Evolutionary conservation across 2,113 vertebrate genomes (phyloP).

Genomic region (Mustela nigripes): DNA sequence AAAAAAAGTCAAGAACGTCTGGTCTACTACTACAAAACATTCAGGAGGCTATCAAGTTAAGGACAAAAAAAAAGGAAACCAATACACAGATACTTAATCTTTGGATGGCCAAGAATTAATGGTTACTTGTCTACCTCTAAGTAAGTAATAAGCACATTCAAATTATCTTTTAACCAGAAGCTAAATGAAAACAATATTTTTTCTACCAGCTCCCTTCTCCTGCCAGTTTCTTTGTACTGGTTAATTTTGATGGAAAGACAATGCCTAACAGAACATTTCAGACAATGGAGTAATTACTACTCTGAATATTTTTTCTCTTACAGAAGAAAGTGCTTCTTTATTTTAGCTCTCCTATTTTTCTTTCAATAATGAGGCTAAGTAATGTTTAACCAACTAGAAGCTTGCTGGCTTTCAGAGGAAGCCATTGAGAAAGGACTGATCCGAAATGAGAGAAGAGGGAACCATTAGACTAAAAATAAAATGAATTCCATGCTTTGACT

Average conservation of each 20-base stretch:
- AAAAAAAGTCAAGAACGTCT: background rate
- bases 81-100: background rate
- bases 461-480: constrained; percentile 57
- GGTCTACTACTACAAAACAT: background rate
- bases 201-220: background rate
- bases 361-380: background rate
- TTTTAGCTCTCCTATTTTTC: constrained; percentile 40
- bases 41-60: background rate
- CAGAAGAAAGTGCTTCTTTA: constrained; percentile 39
- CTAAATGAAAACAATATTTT: constrained; percentile 6
- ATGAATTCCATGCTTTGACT: constrained; percentile 16
- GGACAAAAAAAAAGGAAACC: background rate
- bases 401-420: background rate
- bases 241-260: constrained; percentile 52
- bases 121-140: background rate
- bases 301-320: constrained; percentile 3
- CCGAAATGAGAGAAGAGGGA: constrained; percentile 39
- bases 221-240: background rate
- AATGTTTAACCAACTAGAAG: constrained; percentile 48
- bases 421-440: background rate
- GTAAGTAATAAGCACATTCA: background rate
- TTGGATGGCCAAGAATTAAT: background rate
- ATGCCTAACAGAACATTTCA: constrained; percentile 14
- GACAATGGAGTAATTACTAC: constrained; percentile 15
- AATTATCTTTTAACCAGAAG: background rate